These are phyloP conservation scores for Orientallactaga bullata DNA, from an alignment of 2,113 vertebrate genomes.

Conservation along the genomic window DNA sequence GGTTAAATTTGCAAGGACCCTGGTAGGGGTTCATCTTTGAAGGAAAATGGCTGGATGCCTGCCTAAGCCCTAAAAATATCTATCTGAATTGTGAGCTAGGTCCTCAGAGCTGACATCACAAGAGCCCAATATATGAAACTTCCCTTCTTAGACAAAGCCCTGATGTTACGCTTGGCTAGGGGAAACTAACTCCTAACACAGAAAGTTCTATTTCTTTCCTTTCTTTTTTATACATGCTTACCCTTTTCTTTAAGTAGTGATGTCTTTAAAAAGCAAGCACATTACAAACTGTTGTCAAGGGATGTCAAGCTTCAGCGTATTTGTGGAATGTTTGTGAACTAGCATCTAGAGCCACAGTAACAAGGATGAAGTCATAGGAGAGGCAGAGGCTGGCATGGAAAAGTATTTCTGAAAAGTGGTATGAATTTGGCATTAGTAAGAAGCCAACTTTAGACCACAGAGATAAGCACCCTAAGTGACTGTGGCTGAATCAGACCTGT, in stretches of 20 bases:
- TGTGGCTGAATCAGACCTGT: conserved; percentile 63
- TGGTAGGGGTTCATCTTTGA: not conserved
- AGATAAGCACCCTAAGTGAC: conserved; percentile 50
- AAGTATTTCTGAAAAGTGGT: conserved; percentile 50
- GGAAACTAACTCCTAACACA: not conserved
- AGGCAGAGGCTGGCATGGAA: conserved; percentile 7
- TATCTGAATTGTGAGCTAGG: not conserved
- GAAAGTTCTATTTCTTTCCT: not conserved
- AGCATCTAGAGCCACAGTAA: not conserved
- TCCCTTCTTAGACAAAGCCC: conserved; percentile 59
- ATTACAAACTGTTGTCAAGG: not conserved
- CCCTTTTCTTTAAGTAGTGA: not conserved
- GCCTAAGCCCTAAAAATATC: not conserved
- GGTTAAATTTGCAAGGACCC: not conserved
- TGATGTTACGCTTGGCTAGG: conserved; percentile 3
- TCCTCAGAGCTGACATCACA: not conserved
- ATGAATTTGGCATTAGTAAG: conserved; percentile 68
- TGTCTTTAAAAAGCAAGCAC: conserved; percentile 22
- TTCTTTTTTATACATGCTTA: not conserved
- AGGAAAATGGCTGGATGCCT: not conserved
- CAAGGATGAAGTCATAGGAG: not conserved
- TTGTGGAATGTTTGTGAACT: conserved; percentile 55
- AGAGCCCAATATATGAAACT: not conserved
- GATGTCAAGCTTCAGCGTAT: not conserved
- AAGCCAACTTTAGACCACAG: conserved; percentile 50